A percentile compares a stretch with the other conserved stretches of the same genome.
phyloP scores from a whole-genome alignment of 2,113 vertebrate genomes.

The Oreochromis tanganicae region DNA sequence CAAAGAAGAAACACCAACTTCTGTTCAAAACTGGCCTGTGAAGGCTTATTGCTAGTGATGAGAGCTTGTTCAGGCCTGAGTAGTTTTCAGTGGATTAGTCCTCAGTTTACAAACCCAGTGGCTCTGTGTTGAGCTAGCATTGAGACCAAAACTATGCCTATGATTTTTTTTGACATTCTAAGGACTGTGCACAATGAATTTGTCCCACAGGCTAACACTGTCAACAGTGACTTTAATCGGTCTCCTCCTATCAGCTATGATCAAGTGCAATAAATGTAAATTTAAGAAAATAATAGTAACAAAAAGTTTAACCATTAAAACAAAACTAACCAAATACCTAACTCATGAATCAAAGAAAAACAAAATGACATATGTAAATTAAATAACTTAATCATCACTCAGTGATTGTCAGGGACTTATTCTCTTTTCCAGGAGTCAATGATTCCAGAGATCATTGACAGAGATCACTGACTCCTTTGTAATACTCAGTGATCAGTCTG shows the following conservation, averaged over 20 bases:
- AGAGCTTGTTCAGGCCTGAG: not conserved
- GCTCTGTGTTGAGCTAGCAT: not conserved
- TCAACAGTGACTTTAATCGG: not conserved
- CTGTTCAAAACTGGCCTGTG: not conserved
- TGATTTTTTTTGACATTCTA: not conserved
- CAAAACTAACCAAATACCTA: not conserved
- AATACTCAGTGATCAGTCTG: not conserved
- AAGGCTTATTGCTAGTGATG: not conserved
- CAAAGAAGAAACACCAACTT: not conserved
- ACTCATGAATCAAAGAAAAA: not conserved
- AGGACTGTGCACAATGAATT: not conserved
- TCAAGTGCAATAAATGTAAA: not conserved
- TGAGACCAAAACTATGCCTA: not conserved
- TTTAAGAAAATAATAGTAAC: not conserved
- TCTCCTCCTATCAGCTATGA: not conserved
- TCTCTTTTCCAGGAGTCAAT: not conserved
- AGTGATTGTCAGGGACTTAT: not conserved
- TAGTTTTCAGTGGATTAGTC: not conserved
- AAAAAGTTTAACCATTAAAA: not conserved
- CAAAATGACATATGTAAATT: not conserved
- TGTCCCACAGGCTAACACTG: not conserved
- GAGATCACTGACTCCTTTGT: not conserved
- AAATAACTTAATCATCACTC: not conserved
- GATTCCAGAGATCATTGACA: not conserved
- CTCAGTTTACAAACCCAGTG: not conserved